Evolutionary conservation across 2,113 vertebrate species (phyloP).

Genomic region (Sterna hirundo): DNA sequence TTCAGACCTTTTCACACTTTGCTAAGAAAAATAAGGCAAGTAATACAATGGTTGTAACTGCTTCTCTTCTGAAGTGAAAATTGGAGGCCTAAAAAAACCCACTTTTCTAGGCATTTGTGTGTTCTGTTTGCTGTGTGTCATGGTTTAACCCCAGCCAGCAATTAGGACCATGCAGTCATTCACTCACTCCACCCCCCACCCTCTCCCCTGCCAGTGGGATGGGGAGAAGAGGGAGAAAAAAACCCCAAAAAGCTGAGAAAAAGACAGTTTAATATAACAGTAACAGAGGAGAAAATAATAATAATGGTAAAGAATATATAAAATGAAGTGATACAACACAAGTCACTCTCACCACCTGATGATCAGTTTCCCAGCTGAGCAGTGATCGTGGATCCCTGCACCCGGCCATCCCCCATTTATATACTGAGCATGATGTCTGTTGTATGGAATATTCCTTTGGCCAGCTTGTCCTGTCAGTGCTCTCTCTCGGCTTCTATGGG

Average conservation of each 20-base stretch:
- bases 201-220: not conserved
- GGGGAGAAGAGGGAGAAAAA: not conserved
- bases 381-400: not conserved
- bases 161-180: not conserved
- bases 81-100: not conserved
- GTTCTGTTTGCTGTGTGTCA: not conserved
- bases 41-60: not conserved
- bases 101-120: too few species aligned
- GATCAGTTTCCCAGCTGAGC: not conserved
- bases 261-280: not conserved
- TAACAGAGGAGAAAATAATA: not conserved
- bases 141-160: not conserved
- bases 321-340: not conserved
- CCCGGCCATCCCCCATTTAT: not conserved
- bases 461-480: not conserved
- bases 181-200: not conserved
- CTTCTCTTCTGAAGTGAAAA: not conserved
- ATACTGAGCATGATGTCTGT: not conserved
- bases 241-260: not conserved
- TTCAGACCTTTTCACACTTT: slow-evolving; percentile 96
- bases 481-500: not conserved
- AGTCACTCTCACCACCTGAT: not conserved
- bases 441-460: not conserved
- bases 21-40: slow-evolving; percentile 94
- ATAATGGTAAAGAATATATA: not conserved